Base-by-base conservation (phyloP, 2,113 vertebrate genomes). In the Pseudonaja textilis region DNA sequence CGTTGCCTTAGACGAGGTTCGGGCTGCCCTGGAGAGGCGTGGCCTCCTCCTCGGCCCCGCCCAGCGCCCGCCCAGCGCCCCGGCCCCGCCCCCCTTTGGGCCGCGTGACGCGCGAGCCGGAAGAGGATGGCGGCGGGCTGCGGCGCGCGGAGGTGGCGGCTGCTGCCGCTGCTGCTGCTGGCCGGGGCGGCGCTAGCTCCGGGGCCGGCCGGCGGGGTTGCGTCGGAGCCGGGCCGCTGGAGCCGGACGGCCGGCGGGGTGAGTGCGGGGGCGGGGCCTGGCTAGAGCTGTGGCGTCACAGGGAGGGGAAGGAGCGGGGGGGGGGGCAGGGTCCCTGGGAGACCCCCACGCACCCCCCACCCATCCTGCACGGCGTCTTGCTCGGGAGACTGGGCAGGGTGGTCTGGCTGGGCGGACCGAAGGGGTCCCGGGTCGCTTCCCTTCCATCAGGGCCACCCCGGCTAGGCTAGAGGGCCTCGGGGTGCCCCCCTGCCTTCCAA, bases 151-250 rank as follows among this genome's bases (percentile, higher is more conserved):
- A 69, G 94, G 88, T 1, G 34, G 88, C 3, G 34, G 50, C 85
- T 93, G 81, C 50, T 64, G 34, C 42, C 23, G 87, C 74, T 9
- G 64, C 81, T 55, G 20, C 45, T 85, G 1, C 23, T 45, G 14
- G 25, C 14, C 57, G 56, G 22, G 26, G 56, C 16, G 22, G 26
- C 54, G 57, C 22, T 87, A 47, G 89, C 26, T 23, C 45, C 64
- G 3, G 16, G 7, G 11, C 22, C 86, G 91, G 5, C 94, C 93
- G 20, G 91, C 92, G 29, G 85, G 7, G 97, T 97, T 0, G 94
- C 95, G 7, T 97, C 97, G 2, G 97, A 98, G 91, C 96, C 54
- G 23, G 98, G 98, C 1, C 97, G 96, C 56, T 98, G 98, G 98
- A 91, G 22, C 55, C 39, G 96, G 26, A 42, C 89, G 55, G 61